Conservation (phyloP, 2,797 vertebrate species). For the Eremophila alpestris region DNA sequence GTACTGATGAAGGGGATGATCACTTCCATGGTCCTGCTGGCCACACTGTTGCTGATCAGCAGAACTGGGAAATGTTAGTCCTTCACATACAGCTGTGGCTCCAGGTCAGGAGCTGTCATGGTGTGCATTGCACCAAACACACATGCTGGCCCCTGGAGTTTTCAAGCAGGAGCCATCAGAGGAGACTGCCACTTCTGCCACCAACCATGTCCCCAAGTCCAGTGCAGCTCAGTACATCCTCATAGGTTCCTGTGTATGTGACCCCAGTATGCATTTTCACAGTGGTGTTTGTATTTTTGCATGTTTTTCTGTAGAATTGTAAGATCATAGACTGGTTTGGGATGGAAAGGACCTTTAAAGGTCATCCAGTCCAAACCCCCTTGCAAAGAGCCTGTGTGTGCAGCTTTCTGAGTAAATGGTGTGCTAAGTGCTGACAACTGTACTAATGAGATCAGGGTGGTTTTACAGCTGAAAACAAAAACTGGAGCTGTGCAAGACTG, state of each 20-base stretch:
- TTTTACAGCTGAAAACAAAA: neutral
- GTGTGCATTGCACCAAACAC: fast-evolving
- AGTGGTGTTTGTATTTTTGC: neutral
- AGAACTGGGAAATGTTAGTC: fast-evolving
- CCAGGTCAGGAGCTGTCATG: neutral
- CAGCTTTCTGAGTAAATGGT: neutral
- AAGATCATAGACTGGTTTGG: neutral
- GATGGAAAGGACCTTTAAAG: neutral
- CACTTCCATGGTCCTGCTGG: neutral
- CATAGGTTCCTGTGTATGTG: fast-evolving
- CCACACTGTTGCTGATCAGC: neutral
- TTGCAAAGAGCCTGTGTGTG: neutral
- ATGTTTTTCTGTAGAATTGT: neutral
- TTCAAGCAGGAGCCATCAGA: neutral
- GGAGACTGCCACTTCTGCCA: neutral
- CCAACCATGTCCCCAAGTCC: fast-evolving
- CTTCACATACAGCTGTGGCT: fast-evolving
- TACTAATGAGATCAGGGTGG: neutral
- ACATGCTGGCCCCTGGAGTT: neutral
- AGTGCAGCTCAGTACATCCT: neutral
- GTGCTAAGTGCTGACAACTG: neutral
- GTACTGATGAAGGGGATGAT: neutral
- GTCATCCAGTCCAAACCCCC: neutral
- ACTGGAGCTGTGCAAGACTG: neutral
- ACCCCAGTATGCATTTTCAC: neutral